These are phyloP conservation scores for Limnephilus auricula DNA, from an alignment of 2,888 invertebrate genomes.

Conservation along the genomic window DNA sequence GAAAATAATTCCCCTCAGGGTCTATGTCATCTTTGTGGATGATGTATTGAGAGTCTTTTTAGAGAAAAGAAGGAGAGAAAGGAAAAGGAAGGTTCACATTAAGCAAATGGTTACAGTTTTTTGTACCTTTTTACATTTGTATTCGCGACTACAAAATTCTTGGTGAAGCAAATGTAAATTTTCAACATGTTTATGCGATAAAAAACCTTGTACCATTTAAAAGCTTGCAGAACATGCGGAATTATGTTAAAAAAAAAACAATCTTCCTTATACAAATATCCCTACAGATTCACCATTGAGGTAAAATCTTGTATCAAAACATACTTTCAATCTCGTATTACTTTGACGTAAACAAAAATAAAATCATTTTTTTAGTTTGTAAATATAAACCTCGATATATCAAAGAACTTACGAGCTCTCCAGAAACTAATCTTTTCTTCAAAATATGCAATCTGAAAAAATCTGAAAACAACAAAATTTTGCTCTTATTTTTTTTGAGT, in stretches of 20 bases:
- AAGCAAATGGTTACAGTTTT: neutral
- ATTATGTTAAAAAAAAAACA: neutral
- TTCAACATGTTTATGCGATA: neutral
- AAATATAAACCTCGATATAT: neutral
- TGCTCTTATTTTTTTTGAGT: no score
- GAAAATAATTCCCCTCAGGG: no score
- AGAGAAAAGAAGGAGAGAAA: no score
- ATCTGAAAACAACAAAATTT: neutral
- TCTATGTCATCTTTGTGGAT: no score
- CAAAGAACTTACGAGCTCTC: neutral
- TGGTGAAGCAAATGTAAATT: neutral
- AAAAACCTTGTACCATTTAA: neutral
- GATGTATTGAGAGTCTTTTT: no score
- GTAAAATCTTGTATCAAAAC: neutral
- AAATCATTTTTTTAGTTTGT: neutral
- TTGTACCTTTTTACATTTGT: neutral
- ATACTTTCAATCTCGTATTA: neutral
- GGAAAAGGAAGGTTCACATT: no score
- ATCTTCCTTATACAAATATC: neutral
- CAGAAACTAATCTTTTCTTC: neutral
- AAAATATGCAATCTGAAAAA: neutral
- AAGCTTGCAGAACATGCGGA: neutral
- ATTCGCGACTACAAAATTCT: neutral
- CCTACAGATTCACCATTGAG: neutral
- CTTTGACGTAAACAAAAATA: neutral